A percentile compares a stretch with the other conserved stretches of the same genome.
phyloP scores from a whole-genome alignment of 2,797 vertebrate species.

The Uromys caudimaculatus region DNA sequence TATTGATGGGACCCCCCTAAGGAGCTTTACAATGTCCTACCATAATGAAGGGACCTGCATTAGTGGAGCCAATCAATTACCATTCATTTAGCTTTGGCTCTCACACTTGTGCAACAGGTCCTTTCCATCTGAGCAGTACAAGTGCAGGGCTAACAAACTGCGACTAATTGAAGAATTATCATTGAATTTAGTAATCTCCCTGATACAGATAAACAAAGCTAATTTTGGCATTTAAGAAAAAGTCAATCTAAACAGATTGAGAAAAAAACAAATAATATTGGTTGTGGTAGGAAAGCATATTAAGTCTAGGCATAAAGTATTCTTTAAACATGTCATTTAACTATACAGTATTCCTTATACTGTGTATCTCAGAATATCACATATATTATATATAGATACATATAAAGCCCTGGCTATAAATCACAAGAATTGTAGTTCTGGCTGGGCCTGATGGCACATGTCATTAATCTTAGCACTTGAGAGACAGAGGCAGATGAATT shows the following conservation, averaged over 20 bases:
- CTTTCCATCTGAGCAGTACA: conserved; percentile 70
- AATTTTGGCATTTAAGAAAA: conserved; percentile 77
- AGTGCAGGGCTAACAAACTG: conserved; percentile 73
- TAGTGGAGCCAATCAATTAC: conserved; percentile 73
- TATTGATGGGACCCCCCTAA: conserved; percentile 50
- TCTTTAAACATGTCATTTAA: conserved; percentile 63
- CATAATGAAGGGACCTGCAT: conserved; percentile 74
- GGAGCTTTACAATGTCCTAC: conserved; percentile 67
- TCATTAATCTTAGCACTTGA: not conserved
- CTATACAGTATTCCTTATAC: not conserved
- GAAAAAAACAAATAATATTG: conserved; percentile 66
- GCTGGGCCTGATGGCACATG: not conserved
- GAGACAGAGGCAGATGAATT: not conserved
- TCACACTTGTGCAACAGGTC: conserved; percentile 74
- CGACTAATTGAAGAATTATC: conserved; percentile 77
- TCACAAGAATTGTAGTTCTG: conserved; percentile 11
- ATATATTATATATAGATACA: not conserved
- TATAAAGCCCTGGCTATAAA: conserved; percentile 9
- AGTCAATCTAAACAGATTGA: conserved; percentile 75
- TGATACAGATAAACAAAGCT: conserved; percentile 77
- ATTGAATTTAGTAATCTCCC: conserved; percentile 77
- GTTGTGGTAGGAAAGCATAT: conserved; percentile 68
- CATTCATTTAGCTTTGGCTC: conserved; percentile 75
- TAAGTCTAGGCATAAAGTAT: conserved; percentile 56
- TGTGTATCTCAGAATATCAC: conserved; percentile 45